These are phyloP conservation scores for Malaclemys terrapin DNA, from an alignment of 2,113 vertebrate species.

Conservation along the genomic window DNA sequence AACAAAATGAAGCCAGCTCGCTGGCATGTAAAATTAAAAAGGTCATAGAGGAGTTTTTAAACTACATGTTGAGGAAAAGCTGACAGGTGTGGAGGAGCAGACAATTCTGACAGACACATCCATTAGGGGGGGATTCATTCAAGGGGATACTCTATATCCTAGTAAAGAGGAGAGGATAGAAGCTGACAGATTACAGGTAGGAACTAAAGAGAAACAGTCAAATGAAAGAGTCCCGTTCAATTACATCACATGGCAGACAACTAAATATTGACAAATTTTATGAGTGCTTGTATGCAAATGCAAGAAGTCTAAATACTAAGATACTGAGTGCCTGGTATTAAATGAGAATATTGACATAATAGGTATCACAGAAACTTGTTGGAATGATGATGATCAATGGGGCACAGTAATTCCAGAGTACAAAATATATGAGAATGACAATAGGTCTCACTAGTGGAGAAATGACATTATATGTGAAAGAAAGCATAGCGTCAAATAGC, in stretches of 20 bases:
- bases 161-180: too few species aligned
- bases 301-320: not conserved
- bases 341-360: not conserved
- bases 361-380: not conserved
- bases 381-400: not conserved
- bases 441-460: not conserved
- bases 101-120: too few species aligned
- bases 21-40: not conserved
- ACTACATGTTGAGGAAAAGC: not conserved
- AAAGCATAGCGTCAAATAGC: not conserved
- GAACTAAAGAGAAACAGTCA: too few species aligned
- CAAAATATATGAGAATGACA: not conserved
- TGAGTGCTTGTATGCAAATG: too few species aligned
- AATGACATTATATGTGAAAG: not conserved
- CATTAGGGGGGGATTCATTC: too few species aligned
- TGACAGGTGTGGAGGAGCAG: too few species aligned
- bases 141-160: too few species aligned
- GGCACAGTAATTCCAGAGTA: not conserved
- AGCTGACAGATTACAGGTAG: too few species aligned
- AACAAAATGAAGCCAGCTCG: not conserved
- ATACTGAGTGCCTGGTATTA: not conserved
- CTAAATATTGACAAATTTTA: too few species aligned
- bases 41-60: not conserved
- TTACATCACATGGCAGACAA: too few species aligned
- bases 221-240: too few species aligned